Conservation (phyloP, 2,888 invertebrate genomes). For the Erannis defoliaria region DNA sequence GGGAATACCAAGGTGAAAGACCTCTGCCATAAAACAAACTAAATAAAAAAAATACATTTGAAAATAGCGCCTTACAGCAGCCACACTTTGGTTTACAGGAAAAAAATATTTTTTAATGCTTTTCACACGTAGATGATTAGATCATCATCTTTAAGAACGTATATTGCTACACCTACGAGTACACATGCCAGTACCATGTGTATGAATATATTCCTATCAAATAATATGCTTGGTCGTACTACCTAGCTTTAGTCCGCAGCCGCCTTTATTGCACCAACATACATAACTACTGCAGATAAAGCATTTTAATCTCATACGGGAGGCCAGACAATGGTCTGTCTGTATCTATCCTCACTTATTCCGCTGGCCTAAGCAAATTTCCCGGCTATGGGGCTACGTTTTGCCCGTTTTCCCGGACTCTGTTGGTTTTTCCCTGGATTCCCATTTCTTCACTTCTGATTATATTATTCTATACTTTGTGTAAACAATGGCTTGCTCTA, state of each 20-base stretch:
- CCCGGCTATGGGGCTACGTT: slow-evolving; percentile 45
- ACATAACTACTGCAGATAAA: slow-evolving; percentile 38
- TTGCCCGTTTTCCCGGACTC: slow-evolving; percentile 55
- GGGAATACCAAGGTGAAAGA: too few relatives aligned
- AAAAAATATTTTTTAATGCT: too few relatives aligned
- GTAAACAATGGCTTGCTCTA: slow-evolving; percentile 79
- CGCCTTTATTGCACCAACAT: slow-evolving; percentile 14
- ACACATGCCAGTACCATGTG: too few relatives aligned
- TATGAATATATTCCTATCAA: too few relatives aligned
- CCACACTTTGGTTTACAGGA: too few relatives aligned
- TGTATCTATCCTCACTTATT: slow-evolving; percentile 80
- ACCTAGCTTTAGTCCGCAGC: not conserved
- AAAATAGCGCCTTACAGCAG: too few relatives aligned
- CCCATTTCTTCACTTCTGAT: slow-evolving; percentile 86
- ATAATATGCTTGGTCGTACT: not conserved
- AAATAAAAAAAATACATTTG: too few relatives aligned
- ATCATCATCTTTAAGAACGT: too few relatives aligned
- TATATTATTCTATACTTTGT: slow-evolving; percentile 86
- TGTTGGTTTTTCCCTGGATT: slow-evolving; percentile 85
- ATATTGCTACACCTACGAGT: too few relatives aligned
- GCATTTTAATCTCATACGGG: slow-evolving; percentile 57
- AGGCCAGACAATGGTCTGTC: slow-evolving; percentile 73
- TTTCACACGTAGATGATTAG: too few relatives aligned
- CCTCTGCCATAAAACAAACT: too few relatives aligned
- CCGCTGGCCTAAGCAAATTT: slow-evolving; percentile 87